Evolutionary conservation across 2,113 vertebrate species (phyloP), one percentile per base, ranked within the genome.

Genomic region (Chaetura pelagica): DNA sequence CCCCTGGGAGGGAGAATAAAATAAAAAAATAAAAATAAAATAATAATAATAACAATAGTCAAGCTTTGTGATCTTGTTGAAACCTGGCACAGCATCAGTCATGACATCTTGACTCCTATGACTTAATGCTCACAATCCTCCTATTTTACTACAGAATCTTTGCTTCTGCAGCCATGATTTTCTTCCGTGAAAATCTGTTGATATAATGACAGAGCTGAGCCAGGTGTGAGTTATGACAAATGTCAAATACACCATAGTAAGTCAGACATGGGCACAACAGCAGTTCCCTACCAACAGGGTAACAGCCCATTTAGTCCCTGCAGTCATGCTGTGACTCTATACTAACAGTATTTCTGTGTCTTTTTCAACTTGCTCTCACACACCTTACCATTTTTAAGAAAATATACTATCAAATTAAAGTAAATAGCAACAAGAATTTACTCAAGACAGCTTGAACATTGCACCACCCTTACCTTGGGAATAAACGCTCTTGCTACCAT

Each of bases 211-310:
- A 57, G 38, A 68, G 18, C 27, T 6, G 4, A 68, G 24, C 44
- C n/a, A 7, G 23, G 16, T 19, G 12, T 42, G 24, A 57, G 42
- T 22, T 35, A 34, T 17, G 24, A 20, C 12, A 6, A 10, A 12
- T 2, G 9, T 35, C 11, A 29, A 26, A 34, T 23, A 34, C 1
- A 0, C 27, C 13, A 11, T 6, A 29, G 51, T 4, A 5, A 4
- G 12, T 52, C 52, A n/a, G 1, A 3, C 6, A 7, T 3, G 26
- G 17, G 13, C 18, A 15, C 1, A 3, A 13, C 15, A 61, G 20
- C 48, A 30, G 54, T 9, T 61, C 27, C 55, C 23, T 22, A 1
- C 12, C 3, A 12, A 12, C 26, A 35, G 15, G 44, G 26, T 7
- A 21, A 27, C 1, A 17, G 34, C 11, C 6, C 16, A 16, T 30